A percentile compares a stretch with the other conserved stretches of the same genome.
Evolutionary conservation across 2,888 invertebrate genomes (phyloP).

Genomic region (Hyles lineata): DNA sequence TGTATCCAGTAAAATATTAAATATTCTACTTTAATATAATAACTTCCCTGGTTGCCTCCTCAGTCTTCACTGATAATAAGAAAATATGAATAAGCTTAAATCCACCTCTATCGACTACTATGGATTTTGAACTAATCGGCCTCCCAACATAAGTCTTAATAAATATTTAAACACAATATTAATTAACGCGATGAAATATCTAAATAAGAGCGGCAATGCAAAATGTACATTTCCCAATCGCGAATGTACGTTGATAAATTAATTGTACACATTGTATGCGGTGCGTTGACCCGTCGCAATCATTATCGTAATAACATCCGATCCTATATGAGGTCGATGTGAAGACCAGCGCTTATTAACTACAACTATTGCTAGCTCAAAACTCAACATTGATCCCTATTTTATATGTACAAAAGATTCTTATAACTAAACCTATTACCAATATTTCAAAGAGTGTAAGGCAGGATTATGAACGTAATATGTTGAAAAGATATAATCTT

Average conservation of each 20-base stretch:
- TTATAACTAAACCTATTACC: no score
- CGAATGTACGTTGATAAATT: neutral
- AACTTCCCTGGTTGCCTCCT: no score
- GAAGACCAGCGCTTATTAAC: neutral
- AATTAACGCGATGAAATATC: neutral
- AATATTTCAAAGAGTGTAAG: no score
- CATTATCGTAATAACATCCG: constrained; percentile 23
- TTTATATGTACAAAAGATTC: neutral
- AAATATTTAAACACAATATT: neutral
- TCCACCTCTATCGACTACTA: no score
- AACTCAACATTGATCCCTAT: neutral
- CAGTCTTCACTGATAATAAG: no score
- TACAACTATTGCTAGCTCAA: neutral
- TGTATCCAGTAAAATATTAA: no score
- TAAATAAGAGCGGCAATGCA: constrained; percentile 2
- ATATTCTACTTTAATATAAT: no score
- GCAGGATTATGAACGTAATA: no score
- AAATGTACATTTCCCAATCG: neutral
- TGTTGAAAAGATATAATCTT: no score
- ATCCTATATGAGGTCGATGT: constrained; percentile 17
- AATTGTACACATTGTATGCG: constrained; percentile 16
- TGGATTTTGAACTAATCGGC: no score
- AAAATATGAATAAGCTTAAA: no score
- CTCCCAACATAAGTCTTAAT: no score
- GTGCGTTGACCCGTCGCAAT: constrained; percentile 17